phyloP scores from a whole-genome alignment of 2,113 vertebrate species.

The Clinocottus analis region DNA sequence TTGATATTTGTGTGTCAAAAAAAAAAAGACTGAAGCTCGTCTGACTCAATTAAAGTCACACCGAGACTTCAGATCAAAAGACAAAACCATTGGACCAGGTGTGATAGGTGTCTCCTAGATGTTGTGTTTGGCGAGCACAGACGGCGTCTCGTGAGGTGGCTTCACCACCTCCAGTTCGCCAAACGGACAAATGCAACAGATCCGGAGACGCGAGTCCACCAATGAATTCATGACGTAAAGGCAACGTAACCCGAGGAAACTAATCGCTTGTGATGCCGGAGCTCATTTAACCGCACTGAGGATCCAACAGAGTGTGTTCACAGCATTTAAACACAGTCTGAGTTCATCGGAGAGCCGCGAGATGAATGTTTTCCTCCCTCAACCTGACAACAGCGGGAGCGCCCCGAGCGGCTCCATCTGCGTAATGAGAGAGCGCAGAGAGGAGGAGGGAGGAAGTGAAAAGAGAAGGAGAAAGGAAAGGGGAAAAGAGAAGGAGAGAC shows the following conservation, averaged over 20 bases:
- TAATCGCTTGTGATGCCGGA: constrained; percentile 22
- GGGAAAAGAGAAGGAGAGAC: background rate
- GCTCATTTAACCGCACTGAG: background rate
- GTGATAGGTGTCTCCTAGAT: too few relatives aligned
- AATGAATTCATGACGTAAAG: background rate
- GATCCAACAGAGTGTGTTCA: background rate
- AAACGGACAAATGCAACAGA: background rate
- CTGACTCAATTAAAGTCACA: too few relatives aligned
- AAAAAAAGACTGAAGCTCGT: too few relatives aligned
- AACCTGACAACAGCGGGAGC: constrained; percentile 19
- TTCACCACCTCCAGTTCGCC: too few relatives aligned
- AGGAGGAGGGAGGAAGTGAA: background rate
- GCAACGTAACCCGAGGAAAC: constrained; percentile 4
- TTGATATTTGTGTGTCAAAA: too few relatives aligned
- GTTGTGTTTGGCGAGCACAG: too few relatives aligned
- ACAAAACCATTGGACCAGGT: too few relatives aligned
- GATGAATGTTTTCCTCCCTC: constrained; percentile 35
- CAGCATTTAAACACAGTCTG: constrained; percentile 30
- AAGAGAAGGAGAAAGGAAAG: background rate
- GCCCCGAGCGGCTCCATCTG: background rate
- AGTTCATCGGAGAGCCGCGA: constrained; percentile 5
- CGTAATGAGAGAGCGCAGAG: constrained; percentile 19
- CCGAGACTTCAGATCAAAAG: too few relatives aligned
- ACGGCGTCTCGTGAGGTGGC: too few relatives aligned
- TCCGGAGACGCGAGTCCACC: background rate